A percentile compares a stretch with the other conserved stretches of the same genome.
These are phyloP conservation scores for Urocolius indicus DNA, from an alignment of 2,113 vertebrate genomes.

Conservation along the genomic window DNA sequence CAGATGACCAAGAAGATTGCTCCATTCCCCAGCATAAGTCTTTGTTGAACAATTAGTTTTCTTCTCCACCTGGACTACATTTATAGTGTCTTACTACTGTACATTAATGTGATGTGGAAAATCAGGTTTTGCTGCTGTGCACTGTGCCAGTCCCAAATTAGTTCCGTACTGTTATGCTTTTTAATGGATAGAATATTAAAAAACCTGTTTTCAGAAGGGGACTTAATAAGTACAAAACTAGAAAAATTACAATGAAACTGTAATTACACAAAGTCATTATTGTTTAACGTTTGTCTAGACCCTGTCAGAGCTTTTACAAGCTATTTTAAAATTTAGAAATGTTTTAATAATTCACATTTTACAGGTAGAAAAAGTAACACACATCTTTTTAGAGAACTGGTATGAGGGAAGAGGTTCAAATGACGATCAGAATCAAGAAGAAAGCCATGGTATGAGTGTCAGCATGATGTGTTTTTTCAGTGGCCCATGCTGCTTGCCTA, in stretches of 20 bases:
- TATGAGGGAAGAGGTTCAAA: neutral
- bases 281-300: neutral
- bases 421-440: neutral
- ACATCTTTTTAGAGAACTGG: neutral
- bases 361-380: neutral
- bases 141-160: neutral
- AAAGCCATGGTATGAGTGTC: neutral
- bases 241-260: neutral
- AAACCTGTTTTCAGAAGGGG: neutral
- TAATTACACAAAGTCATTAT: neutral
- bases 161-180: neutral
- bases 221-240: neutral
- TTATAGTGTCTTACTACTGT: neutral
- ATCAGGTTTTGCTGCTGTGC: constrained; percentile 24
- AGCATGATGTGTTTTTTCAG: neutral
- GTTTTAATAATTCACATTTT: neutral
- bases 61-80: neutral
- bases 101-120: constrained; percentile 11
- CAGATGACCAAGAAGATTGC: neutral
- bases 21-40: neutral
- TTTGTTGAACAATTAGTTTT: constrained; percentile 32
- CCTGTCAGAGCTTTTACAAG: neutral
- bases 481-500: neutral
- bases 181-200: neutral
- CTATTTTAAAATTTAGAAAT: neutral